A percentile compares a stretch with the other conserved stretches of the same genome.
phyloP scores from a whole-genome alignment of 2,113 vertebrate species.

The Hassar affinis region DNA sequence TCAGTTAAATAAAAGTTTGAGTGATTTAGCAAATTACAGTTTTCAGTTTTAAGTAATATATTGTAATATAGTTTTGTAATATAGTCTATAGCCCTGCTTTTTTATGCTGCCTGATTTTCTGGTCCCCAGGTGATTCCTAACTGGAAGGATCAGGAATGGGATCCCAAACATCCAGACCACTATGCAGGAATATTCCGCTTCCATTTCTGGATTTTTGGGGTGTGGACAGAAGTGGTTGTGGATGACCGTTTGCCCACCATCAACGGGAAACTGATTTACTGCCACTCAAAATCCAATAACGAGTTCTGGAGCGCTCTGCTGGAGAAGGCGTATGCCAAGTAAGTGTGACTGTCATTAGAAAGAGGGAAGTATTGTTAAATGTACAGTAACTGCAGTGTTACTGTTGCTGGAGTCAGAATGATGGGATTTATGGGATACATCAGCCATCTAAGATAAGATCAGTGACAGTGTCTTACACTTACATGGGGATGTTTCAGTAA shows the following conservation, averaged over 20 bases:
- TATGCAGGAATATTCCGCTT: conserved; percentile 93
- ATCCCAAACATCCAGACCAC: conserved; percentile 73
- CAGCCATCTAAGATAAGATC: background rate
- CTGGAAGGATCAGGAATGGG: conserved; percentile 87
- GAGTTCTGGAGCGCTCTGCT: conserved; percentile 50
- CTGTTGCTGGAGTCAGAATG: background rate
- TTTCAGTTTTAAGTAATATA: too few species aligned
- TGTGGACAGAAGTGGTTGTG: conserved; percentile 90
- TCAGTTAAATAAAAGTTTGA: too few species aligned
- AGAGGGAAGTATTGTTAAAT: background rate
- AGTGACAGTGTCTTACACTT: background rate
- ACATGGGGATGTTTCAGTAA: background rate
- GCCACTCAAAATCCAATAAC: conserved; percentile 35
- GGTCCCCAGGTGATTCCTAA: conserved; percentile 81
- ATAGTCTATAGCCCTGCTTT: too few species aligned
- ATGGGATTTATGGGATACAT: background rate
- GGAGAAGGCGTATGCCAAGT: conserved; percentile 48
- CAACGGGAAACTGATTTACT: conserved; percentile 63
- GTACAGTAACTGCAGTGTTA: background rate
- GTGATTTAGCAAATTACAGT: too few species aligned
- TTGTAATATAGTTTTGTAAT: too few species aligned
- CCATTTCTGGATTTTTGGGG: conserved; percentile 88
- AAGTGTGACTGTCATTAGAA: conserved; percentile 31
- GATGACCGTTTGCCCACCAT: conserved; percentile 90
- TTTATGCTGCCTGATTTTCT: background rate